These are phyloP conservation scores for Tachypleus tridentatus DNA, from an alignment of 1,140 invertebrate genomes.

Conservation along the genomic window DNA sequence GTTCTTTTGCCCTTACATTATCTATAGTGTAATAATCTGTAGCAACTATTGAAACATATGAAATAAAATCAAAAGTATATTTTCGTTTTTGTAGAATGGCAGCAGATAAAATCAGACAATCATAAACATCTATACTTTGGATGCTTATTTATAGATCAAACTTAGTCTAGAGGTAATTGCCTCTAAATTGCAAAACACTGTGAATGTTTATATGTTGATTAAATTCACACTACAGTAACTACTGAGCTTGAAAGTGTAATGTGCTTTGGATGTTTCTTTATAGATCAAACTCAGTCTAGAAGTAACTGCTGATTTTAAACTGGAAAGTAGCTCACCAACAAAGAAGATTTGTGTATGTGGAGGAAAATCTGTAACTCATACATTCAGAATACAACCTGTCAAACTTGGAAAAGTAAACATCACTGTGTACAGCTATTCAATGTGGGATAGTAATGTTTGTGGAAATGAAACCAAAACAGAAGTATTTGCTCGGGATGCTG, in stretches of 20 bases:
- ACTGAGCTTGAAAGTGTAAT: no score
- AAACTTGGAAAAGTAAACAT: constrained; percentile 45
- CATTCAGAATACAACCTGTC: constrained; percentile 39
- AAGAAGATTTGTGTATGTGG: constrained; percentile 15
- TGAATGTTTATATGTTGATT: no score
- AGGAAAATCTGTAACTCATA: constrained; percentile 27
- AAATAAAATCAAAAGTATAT: no score
- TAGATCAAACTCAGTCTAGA: constrained; percentile 43
- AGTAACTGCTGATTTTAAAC: constrained; percentile 36
- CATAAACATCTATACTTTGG: no score
- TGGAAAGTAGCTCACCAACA: constrained; percentile 25
- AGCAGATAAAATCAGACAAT: no score
- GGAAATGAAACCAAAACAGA: constrained; percentile 8
- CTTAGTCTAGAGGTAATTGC: constrained; percentile 38
- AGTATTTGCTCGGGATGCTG: constrained; percentile 13
- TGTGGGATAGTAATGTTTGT: constrained; percentile 8
- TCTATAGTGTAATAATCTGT: no score
- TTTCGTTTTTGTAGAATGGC: no score
- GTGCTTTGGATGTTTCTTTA: constrained; percentile 1
- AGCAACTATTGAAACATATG: no score
- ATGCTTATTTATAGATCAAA: constrained; percentile 34
- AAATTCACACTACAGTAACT: no score
- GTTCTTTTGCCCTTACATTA: no score
- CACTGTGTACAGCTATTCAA: constrained; percentile 34
- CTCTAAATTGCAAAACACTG: no score